These are phyloP conservation scores for Magallana ariakensis DNA, from an alignment of 1,140 invertebrate species.

Conservation along the genomic window DNA sequence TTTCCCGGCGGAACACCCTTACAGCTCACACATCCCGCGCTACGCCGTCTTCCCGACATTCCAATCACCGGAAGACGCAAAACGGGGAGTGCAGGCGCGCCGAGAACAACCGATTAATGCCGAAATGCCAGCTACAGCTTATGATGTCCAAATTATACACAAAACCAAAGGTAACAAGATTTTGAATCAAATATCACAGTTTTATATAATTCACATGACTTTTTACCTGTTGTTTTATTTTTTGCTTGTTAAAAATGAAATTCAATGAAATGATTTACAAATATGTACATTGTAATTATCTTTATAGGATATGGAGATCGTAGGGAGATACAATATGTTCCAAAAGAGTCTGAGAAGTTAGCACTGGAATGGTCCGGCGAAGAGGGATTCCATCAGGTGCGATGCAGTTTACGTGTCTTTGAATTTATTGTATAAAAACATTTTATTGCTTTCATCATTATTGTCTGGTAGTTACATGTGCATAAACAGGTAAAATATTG, in stretches of 20 bases:
- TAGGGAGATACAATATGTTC: slow-evolving; percentile 67
- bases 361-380: slow-evolving; percentile 72
- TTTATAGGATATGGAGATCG: slow-evolving; percentile 68
- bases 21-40: slow-evolving; percentile 69
- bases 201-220: no score
- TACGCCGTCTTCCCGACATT: slow-evolving; percentile 73
- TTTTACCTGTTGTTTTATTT: no score
- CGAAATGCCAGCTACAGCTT: slow-evolving; percentile 72
- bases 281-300: not conserved
- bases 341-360: slow-evolving; percentile 65
- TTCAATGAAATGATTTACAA: no score
- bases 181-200: not conserved
- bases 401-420: no score
- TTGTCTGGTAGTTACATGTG: no score
- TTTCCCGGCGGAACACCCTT: slow-evolving; percentile 76
- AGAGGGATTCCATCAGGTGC: slow-evolving; percentile 73
- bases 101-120: slow-evolving; percentile 64
- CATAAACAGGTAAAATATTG: no score
- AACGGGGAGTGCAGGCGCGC: slow-evolving; percentile 68
- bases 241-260: no score
- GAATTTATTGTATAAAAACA: no score
- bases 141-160: slow-evolving; percentile 65
- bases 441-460: no score
- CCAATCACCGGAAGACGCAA: slow-evolving; percentile 73
- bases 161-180: slow-evolving; percentile 72